phyloP scores from a whole-genome alignment of 2,888 invertebrate species.

The Amitus sp. region DNA sequence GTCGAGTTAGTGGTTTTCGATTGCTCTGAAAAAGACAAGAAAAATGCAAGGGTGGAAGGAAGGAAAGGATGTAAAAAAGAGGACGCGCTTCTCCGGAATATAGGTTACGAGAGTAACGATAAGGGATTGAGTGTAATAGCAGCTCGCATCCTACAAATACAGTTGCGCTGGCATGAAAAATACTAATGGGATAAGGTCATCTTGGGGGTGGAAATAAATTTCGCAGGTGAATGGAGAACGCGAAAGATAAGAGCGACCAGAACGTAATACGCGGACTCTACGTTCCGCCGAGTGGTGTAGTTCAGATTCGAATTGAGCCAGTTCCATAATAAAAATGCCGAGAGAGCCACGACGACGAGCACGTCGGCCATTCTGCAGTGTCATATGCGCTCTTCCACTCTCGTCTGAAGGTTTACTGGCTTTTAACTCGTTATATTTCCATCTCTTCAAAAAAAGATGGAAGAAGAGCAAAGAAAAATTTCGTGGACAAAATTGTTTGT shows the following conservation, averaged over 20 bases:
- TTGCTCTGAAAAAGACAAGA: constrained; percentile 11
- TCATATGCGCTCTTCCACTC: not conserved
- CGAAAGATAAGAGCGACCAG: constrained; percentile 52
- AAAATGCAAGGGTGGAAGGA: constrained; percentile 21
- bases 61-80: constrained; percentile 29
- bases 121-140: constrained; percentile 56
- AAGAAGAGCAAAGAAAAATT: not conserved
- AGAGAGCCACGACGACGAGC: constrained; percentile 24
- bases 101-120: constrained; percentile 52
- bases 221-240: constrained; percentile 52
- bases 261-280: constrained; percentile 45
- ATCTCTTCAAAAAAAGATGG: not conserved
- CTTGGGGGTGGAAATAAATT: constrained; percentile 56
- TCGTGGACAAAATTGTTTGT: not conserved
- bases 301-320: constrained; percentile 37
- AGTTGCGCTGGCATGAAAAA: constrained; percentile 58
- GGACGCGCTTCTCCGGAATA: constrained; percentile 45
- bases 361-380: constrained; percentile 19
- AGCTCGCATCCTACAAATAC: constrained; percentile 46
- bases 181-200: constrained; percentile 58
- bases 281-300: constrained; percentile 35
- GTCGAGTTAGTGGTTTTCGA: too few relatives aligned
- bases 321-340: constrained; percentile 26
- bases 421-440: not conserved
- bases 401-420: not conserved